phyloP scores from a whole-genome alignment of 1,140 invertebrate genomes.

The Drosophila nigrodunni region DNA sequence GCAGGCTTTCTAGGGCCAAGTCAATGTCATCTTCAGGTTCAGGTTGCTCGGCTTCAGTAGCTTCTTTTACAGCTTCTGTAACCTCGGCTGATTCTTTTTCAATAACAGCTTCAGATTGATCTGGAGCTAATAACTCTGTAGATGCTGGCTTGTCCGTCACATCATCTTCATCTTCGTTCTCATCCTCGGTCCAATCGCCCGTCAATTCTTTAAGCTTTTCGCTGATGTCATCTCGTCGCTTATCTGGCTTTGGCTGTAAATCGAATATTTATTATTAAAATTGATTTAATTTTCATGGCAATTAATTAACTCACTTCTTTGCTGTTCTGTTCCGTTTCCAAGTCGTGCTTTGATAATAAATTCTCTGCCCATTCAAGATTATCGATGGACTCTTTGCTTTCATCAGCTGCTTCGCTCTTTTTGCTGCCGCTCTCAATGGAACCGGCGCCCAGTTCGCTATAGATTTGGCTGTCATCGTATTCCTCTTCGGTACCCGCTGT shows the following conservation, averaged over 20 bases:
- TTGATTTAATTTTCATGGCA: background rate
- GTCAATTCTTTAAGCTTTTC: slow-evolving; percentile 81
- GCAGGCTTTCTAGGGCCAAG: slow-evolving; percentile 67
- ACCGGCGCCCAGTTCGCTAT: slow-evolving; percentile 63
- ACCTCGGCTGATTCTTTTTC: slow-evolving; percentile 31
- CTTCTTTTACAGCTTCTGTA: slow-evolving; percentile 26
- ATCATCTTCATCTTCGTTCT: slow-evolving; percentile 74
- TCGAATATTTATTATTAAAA: background rate
- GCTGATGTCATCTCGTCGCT: slow-evolving; percentile 74
- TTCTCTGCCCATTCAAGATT: slow-evolving; percentile 83
- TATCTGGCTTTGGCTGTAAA: slow-evolving; percentile 63
- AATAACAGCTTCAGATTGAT: slow-evolving; percentile 27
- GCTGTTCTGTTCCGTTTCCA: slow-evolving; percentile 65
- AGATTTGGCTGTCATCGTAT: slow-evolving; percentile 78
- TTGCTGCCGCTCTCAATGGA: slow-evolving; percentile 58
- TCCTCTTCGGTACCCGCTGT: slow-evolving; percentile 68
- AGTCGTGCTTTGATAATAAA: slow-evolving; percentile 72
- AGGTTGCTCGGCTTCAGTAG: slow-evolving; percentile 20
- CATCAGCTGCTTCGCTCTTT: slow-evolving; percentile 57
- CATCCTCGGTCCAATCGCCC: slow-evolving; percentile 82
- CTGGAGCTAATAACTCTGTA: slow-evolving; percentile 28
- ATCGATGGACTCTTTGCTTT: slow-evolving; percentile 77
- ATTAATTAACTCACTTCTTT: slow-evolving; percentile 60
- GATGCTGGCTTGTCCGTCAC: slow-evolving; percentile 39
- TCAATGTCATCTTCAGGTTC: slow-evolving; percentile 75